These are phyloP conservation scores for Lucinisca nassula DNA, from an alignment of 2,888 invertebrate genomes.

Conservation along the genomic window DNA sequence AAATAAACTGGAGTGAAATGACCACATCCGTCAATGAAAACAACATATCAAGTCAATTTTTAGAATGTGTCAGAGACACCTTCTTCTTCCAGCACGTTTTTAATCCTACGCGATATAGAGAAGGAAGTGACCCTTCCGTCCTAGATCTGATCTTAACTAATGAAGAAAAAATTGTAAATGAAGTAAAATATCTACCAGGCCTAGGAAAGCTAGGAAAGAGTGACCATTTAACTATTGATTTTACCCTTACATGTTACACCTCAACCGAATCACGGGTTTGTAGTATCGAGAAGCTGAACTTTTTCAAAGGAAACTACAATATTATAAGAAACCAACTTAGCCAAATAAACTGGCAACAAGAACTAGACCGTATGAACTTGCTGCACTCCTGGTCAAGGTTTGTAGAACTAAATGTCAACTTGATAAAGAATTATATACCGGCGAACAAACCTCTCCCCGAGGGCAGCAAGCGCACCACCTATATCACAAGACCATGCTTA, in stretches of 20 bases:
- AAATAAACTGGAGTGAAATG: constrained; percentile 2
- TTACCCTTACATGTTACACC: neutral
- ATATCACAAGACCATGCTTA: too few relatives aligned
- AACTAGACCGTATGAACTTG: neutral
- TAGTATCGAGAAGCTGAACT: neutral
- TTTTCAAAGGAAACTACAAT: neutral
- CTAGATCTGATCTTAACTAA: neutral
- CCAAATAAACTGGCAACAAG: neutral
- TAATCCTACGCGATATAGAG: neutral
- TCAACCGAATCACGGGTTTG: neutral
- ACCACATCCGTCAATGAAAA: neutral
- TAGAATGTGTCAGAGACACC: neutral
- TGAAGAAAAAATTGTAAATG: neutral
- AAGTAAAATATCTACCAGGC: neutral
- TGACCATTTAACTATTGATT: neutral
- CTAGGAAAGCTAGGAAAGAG: neutral
- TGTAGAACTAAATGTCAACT: neutral
- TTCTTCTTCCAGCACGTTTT: neutral
- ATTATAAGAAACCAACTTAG: neutral
- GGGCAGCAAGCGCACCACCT: neutral
- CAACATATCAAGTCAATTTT: neutral
- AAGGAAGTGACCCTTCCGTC: neutral
- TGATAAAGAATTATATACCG: neutral
- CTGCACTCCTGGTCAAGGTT: neutral
- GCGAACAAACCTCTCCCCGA: neutral